phyloP scores from a whole-genome alignment of 2,797 vertebrate species.

The Neosilurus hyrtlii region DNA sequence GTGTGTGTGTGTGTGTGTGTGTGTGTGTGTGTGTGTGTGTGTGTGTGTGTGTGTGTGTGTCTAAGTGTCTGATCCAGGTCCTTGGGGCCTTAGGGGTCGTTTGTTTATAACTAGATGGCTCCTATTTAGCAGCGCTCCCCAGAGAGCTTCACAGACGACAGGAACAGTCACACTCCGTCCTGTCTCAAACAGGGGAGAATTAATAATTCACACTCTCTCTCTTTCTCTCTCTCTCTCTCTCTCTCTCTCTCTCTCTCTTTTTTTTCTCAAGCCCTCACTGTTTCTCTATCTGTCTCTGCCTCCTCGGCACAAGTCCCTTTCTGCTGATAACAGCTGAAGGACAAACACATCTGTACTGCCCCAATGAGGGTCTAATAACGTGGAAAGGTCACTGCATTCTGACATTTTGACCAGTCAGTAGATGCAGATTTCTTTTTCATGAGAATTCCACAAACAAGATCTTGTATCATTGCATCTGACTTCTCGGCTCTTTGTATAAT shows the following conservation, averaged over 20 bases:
- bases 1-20: too few relatives aligned
- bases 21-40: too few relatives aligned
- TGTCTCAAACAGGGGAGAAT: slow-evolving; percentile 49
- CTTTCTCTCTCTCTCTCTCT: not conserved
- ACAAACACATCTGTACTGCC: slow-evolving; percentile 53
- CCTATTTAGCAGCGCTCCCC: slow-evolving; percentile 50
- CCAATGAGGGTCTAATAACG: slow-evolving; percentile 54
- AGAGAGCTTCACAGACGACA: slow-evolving; percentile 46
- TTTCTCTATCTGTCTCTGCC: not conserved
- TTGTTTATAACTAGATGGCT: slow-evolving; percentile 54
- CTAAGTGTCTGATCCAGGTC: slow-evolving; percentile 48
- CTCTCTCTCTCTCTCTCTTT: not conserved
- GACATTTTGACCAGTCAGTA: not conserved
- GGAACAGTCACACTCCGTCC: slow-evolving; percentile 52
- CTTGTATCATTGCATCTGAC: not conserved
- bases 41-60: too few relatives aligned
- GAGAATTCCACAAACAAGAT: not conserved
- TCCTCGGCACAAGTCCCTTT: slow-evolving; percentile 36
- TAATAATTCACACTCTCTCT: slow-evolving; percentile 52
- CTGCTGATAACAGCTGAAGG: slow-evolving; percentile 51
- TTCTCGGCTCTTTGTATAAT: slow-evolving; percentile 33
- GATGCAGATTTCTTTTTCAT: slow-evolving; percentile 17
- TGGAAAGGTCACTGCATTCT: slow-evolving; percentile 49
- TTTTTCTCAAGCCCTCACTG: not conserved
- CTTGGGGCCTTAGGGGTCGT: slow-evolving; percentile 49